Evolutionary conservation across 2,797 vertebrate species (phyloP).

Genomic region (Urocyon cinereoargenteus): DNA sequence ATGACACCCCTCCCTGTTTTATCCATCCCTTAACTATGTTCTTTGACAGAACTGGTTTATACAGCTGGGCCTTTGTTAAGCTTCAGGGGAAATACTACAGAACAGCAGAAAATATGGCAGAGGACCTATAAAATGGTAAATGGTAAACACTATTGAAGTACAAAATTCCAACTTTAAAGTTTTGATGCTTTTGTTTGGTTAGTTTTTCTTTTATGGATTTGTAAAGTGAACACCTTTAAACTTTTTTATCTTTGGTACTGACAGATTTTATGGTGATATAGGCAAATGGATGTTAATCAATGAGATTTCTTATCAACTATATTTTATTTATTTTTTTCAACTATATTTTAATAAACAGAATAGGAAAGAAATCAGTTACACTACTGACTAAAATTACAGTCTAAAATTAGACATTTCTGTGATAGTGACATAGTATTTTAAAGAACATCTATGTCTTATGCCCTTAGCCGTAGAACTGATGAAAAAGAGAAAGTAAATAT

Average conservation of each 20-base stretch:
- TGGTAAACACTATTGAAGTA: not conserved
- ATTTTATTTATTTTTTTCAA: not conserved
- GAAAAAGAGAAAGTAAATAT: not conserved
- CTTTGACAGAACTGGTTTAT: constrained; percentile 90
- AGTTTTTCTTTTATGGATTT: constrained; percentile 44
- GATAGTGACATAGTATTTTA: not conserved
- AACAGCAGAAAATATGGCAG: constrained; percentile 78
- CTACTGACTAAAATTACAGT: not conserved
- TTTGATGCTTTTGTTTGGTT: constrained; percentile 34
- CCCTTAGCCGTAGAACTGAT: not conserved
- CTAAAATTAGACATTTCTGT: not conserved
- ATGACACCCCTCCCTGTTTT: constrained; percentile 85
- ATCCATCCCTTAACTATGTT: constrained; percentile 79
- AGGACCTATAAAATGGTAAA: constrained; percentile 67
- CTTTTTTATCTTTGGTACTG: not conserved
- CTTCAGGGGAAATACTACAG: constrained; percentile 70
- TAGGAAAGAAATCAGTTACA: not conserved
- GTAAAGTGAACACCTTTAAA: constrained; percentile 8
- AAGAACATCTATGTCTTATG: not conserved
- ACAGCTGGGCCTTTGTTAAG: constrained; percentile 92
- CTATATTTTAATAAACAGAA: constrained; percentile 14
- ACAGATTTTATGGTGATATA: not conserved
- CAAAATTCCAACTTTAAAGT: not conserved
- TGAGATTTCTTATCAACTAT: not conserved
- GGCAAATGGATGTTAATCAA: not conserved